Percentiles rank a stretch among this genome's conserved stretches.
These are phyloP conservation scores for Sinella curviseta DNA, from an alignment of 1,140 invertebrate species.

Conservation along the genomic window DNA sequence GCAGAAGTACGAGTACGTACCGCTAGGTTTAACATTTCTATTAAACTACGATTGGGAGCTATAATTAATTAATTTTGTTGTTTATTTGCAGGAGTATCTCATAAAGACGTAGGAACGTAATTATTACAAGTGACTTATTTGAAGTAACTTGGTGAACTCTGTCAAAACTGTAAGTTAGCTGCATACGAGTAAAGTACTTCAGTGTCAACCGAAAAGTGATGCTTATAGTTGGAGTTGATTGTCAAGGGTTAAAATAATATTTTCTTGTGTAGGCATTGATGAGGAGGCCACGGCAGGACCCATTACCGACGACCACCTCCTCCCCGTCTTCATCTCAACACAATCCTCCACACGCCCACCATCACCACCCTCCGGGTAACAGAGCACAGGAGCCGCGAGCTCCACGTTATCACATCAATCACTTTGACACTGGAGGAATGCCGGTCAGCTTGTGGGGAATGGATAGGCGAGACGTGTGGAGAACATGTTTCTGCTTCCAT, in stretches of 20 bases:
- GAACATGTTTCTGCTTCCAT: constrained; percentile 78
- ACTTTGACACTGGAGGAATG: constrained; percentile 38
- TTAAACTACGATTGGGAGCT: too few relatives aligned
- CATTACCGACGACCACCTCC: constrained; percentile 19
- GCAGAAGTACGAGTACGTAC: too few relatives aligned
- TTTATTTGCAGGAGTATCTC: too few relatives aligned
- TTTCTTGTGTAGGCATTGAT: constrained; percentile 14
- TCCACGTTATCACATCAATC: constrained; percentile 5
- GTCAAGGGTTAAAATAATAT: not conserved
- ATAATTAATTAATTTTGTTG: too few relatives aligned
- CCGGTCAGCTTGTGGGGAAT: constrained; percentile 42
- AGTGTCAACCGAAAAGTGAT: too few relatives aligned
- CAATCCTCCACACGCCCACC: not conserved
- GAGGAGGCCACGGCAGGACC: not conserved
- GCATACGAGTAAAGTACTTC: too few relatives aligned
- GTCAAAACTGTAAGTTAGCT: too few relatives aligned
- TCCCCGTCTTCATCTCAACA: constrained; percentile 26
- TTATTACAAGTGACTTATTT: too few relatives aligned
- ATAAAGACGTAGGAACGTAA: too few relatives aligned
- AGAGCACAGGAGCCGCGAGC: not conserved
- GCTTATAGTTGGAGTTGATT: not conserved
- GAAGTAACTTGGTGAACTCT: too few relatives aligned
- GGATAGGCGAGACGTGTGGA: constrained; percentile 66
- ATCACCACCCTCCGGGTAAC: not conserved
- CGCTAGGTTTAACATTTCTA: too few relatives aligned